phyloP scores from a whole-genome alignment of 2,113 vertebrate genomes.

The Paraplagusia blochii region DNA sequence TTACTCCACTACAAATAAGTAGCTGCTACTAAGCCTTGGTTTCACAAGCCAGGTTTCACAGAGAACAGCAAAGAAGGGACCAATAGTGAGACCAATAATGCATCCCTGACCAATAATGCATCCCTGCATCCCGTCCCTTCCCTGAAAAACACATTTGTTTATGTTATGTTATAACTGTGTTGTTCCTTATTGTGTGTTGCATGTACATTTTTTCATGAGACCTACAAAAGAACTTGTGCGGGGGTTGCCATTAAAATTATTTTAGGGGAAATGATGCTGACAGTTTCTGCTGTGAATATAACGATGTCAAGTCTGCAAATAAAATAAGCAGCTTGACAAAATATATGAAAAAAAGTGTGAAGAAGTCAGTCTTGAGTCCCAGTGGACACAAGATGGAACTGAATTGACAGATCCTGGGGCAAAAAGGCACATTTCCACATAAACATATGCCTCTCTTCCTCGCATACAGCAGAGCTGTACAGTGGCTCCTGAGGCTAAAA shows the following conservation, averaged over 20 bases:
- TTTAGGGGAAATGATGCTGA: neutral
- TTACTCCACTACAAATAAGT: no score
- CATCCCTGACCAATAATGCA: no score
- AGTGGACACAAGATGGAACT: conserved; percentile 35
- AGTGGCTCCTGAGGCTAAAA: conserved; percentile 18
- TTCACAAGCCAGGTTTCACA: no score
- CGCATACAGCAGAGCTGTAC: conserved; percentile 10
- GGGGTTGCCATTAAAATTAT: neutral
- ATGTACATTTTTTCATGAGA: no score
- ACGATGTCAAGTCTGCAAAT: neutral
- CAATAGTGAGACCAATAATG: no score
- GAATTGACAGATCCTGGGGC: conserved; percentile 56
- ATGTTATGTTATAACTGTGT: no score
- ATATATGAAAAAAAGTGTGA: neutral
- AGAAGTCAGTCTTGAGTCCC: conserved; percentile 20
- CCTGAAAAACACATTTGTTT: no score
- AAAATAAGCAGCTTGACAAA: neutral
- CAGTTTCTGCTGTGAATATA: conserved; percentile 2
- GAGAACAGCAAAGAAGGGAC: no score
- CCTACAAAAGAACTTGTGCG: no score
- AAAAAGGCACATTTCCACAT: conserved; percentile 47
- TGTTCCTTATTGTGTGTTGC: no score
- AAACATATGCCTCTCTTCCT: conserved; percentile 25
- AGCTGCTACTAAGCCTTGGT: no score
- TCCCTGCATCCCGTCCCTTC: no score